Evolutionary conservation across 2,113 vertebrate species (phyloP), one percentile per base, ranked within the genome.

Genomic region (Phaethon lepturus): DNA sequence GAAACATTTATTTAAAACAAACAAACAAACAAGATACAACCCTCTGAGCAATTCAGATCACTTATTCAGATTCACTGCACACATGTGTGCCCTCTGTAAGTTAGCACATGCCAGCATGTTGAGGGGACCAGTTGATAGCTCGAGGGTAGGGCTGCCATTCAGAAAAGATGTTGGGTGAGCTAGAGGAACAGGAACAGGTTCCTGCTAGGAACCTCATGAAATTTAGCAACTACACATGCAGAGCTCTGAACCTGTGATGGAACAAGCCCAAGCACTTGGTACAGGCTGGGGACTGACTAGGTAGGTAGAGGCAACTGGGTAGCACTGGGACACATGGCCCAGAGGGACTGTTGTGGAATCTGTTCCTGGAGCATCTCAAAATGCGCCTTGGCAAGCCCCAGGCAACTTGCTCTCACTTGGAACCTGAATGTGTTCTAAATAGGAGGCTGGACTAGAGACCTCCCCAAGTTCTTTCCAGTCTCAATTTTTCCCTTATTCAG

Each of bases 311-410:
- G 45, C 49, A 42, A 25, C 0, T 53, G 40, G 17, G 28, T 47
- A 64, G 24, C 17, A 53, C 23, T 29, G n/a, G 38, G 13, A 68
- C 58, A 40, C 1, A 3, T 0, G 29, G 42, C 47, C 47, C 58
- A 77, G 53, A 45, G 40, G 20, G 15, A 17, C 50, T 69, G 14
- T 38, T 45, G 17, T 13, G n/a, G 17, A 47, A 73, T 35, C 38
- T 2, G 3, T 13, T 92, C 45, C 67, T 12, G 10, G 5, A 50
- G 33, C 45, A 60, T 26, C 62, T 52, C 56, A 66, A 55, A 47
- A 38, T 8, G 13, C 24, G 19, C 18, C 35, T 42, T 0, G 1
- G 45, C 13, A 25, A 45, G 31, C 19, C 31, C 28, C 1, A 1
- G 17, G 31, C 45, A 69, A 31, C 49, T 23, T 42, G 78, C 29